A percentile compares a stretch with the other conserved stretches of the same genome.
phyloP scores from a whole-genome alignment of 2,888 invertebrate species.

The Xylophagus ater region DNA sequence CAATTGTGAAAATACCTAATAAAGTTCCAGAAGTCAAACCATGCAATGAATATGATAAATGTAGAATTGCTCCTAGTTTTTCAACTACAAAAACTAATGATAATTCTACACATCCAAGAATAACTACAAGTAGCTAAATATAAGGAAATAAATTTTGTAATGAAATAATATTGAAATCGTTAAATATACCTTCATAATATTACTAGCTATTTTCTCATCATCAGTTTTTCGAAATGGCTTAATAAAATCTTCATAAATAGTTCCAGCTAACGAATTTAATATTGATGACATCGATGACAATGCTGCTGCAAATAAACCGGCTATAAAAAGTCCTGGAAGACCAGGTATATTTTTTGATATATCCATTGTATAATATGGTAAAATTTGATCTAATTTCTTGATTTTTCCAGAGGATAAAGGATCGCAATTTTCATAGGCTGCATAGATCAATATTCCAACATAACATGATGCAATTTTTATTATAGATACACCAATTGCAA shows the following conservation, averaged over 20 bases:
- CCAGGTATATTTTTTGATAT: constrained; percentile 32
- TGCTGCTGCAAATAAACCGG: constrained; percentile 41
- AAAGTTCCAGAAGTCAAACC: constrained; percentile 55
- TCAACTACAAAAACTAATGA: constrained; percentile 48
- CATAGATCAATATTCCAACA: constrained; percentile 40
- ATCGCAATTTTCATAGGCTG: constrained; percentile 40
- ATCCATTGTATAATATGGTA: constrained; percentile 30
- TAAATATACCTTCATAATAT: constrained; percentile 21
- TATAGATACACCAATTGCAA: constrained; percentile 12
- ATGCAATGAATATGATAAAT: constrained; percentile 50
- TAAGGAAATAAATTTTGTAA: not conserved
- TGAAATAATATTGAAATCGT: not conserved
- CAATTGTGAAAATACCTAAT: constrained; percentile 55
- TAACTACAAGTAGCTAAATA: constrained; percentile 41
- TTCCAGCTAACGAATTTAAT: constrained; percentile 43
- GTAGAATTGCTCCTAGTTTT: constrained; percentile 53
- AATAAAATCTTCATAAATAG: constrained; percentile 41
- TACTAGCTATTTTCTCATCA: constrained; percentile 25
- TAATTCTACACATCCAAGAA: constrained; percentile 43
- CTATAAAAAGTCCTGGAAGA: constrained; percentile 37
- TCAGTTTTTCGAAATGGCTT: constrained; percentile 25
- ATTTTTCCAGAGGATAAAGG: constrained; percentile 32
- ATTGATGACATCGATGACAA: constrained; percentile 41
- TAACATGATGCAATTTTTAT: constrained; percentile 16
- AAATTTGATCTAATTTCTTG: constrained; percentile 20